Conservation (phyloP, 1,140 invertebrate species). For the Microplitis mediator region DNA sequence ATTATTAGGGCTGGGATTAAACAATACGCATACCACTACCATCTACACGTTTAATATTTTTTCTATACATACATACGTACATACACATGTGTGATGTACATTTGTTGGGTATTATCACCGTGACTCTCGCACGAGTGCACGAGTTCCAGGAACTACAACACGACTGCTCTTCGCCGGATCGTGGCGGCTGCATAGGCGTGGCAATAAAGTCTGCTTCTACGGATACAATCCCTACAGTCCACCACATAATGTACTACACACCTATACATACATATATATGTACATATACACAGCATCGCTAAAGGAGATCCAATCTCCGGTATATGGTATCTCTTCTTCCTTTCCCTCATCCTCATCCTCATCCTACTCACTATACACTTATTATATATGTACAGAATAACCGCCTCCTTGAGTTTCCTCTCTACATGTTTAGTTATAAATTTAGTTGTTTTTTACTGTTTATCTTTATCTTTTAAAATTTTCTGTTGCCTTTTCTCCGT, state of each 20-base stretch:
- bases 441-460: background rate
- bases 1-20: too few relatives aligned
- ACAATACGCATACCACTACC: too few relatives aligned
- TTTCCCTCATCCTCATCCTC: background rate
- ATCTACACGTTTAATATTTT: too few relatives aligned
- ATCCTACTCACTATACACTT: background rate
- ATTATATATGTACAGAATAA: background rate
- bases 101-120: constrained; percentile 2
- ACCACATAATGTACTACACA: background rate
- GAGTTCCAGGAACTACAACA: constrained; percentile 21
- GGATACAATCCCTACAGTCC: background rate
- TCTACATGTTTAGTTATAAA: background rate
- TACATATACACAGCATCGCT: background rate
- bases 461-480: background rate
- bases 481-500: background rate
- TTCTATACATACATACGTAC: too few relatives aligned
- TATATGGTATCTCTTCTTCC: constrained; percentile 5
- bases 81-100: background rate
- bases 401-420: constrained; percentile 15
- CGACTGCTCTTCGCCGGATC: constrained; percentile 24
- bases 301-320: constrained; percentile 21
- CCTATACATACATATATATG: background rate
- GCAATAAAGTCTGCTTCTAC: background rate
- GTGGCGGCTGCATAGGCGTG: constrained; percentile 29
- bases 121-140: constrained; percentile 24